Evolutionary conservation across 2,113 vertebrate species (phyloP).

Genomic region (Halcyon senegalensis): DNA sequence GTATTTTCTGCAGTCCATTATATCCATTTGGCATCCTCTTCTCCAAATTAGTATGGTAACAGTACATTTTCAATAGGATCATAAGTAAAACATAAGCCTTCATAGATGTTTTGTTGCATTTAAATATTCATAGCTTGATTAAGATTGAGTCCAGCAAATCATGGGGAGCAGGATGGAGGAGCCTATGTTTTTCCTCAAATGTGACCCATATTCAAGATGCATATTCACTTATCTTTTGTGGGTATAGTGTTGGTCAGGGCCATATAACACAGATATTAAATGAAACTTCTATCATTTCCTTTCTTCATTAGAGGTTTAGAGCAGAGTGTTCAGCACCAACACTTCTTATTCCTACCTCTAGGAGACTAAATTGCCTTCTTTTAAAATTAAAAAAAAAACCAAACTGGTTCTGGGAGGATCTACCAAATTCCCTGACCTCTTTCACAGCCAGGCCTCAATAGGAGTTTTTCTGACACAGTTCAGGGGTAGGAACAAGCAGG

Average conservation of each 20-base stretch:
- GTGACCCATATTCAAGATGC: not conserved
- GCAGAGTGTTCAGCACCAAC: not conserved
- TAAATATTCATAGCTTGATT: not conserved
- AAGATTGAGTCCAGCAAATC: not conserved
- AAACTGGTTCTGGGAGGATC: not conserved
- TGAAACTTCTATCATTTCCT: not conserved
- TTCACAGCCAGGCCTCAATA: not conserved
- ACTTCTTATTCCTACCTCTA: not conserved
- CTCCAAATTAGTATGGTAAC: not conserved
- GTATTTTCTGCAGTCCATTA: not conserved
- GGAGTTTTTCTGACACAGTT: not conserved
- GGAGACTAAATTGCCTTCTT: not conserved
- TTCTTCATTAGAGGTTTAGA: not conserved
- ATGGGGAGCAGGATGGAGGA: not conserved
- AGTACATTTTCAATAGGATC: not conserved
- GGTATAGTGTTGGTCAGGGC: not conserved
- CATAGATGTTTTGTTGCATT: not conserved
- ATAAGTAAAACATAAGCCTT: not conserved
- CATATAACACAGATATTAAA: not conserved
- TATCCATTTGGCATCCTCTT: not conserved
- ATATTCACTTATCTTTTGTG: not conserved
- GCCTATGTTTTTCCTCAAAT: not conserved
- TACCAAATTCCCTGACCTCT: not conserved
- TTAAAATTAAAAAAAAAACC: not conserved
- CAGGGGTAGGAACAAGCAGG: not conserved